Percentiles rank a stretch among this genome's conserved stretches.
These are phyloP conservation scores for Hydrolagus colliei DNA, from an alignment of 2,797 vertebrate genomes.

Conservation along the genomic window DNA sequence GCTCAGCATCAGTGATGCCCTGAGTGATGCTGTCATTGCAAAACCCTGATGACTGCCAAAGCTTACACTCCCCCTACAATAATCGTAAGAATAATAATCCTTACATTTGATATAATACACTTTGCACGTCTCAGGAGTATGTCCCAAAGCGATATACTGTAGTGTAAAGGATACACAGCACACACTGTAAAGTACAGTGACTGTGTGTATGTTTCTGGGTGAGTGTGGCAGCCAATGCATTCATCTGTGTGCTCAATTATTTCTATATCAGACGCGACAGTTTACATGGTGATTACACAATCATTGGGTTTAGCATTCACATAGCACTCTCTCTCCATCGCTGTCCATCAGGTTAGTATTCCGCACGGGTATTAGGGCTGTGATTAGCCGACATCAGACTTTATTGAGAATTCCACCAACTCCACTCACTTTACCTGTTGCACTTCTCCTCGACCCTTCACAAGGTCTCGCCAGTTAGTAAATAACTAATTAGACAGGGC, in stretches of 20 bases:
- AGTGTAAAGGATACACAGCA: no score
- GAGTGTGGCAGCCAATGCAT: no score
- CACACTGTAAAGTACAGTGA: no score
- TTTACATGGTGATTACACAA: constrained; percentile 3
- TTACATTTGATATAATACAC: no score
- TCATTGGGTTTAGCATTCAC: not conserved
- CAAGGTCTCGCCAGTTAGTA: constrained; percentile 16
- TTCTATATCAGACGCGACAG: not conserved
- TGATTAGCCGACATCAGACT: not conserved
- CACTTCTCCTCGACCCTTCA: not conserved
- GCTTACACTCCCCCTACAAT: no score
- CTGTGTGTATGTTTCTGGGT: no score
- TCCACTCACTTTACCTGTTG: not conserved
- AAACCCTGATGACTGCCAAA: no score
- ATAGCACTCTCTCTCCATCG: not conserved
- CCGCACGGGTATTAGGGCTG: not conserved
- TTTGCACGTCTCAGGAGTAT: no score
- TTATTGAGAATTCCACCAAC: not conserved
- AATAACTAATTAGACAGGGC: constrained; percentile 28
- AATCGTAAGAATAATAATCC: no score
- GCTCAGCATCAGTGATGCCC: no score
- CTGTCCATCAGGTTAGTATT: not conserved
- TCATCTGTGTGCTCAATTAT: not conserved
- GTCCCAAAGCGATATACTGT: no score
- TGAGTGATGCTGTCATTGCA: no score